A percentile compares a stretch with the other conserved stretches of the same genome.
Evolutionary conservation across 2,797 vertebrate species (phyloP).

Genomic region (Coilia nasus): DNA sequence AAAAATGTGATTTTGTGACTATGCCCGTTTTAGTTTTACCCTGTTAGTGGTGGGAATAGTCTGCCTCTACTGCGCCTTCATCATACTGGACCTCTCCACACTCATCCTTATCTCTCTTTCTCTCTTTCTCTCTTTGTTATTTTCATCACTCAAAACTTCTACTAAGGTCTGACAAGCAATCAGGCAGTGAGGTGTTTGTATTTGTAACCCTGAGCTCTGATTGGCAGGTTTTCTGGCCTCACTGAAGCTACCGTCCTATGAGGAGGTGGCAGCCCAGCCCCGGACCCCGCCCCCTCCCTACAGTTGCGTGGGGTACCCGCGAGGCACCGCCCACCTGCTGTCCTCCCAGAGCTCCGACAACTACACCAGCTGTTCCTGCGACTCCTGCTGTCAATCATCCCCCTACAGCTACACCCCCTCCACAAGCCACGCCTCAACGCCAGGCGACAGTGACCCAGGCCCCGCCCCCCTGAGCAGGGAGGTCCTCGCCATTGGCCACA

Average conservation of each 20-base stretch:
- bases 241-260: constrained; percentile 92
- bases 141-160: no score
- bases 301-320: constrained; percentile 71
- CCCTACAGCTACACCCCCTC: constrained; percentile 86
- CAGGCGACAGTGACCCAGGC: constrained; percentile 49
- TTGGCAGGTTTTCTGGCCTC: constrained; percentile 86
- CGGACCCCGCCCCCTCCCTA: constrained; percentile 91
- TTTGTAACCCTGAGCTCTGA: not conserved
- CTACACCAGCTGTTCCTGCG: constrained; percentile 86
- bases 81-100: no score
- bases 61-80: no score
- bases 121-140: no score
- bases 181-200: no score
- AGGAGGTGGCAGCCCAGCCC: constrained; percentile 88
- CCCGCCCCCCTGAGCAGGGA: constrained; percentile 30
- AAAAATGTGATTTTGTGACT: no score
- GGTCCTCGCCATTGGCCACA: constrained; percentile 49
- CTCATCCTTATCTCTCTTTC: no score
- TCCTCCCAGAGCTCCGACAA: constrained; percentile 84
- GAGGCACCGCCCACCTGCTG: constrained; percentile 64
- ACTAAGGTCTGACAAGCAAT: no score
- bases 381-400: constrained; percentile 85
- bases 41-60: no score
- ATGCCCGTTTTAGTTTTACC: no score
- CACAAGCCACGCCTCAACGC: constrained; percentile 78